Evolutionary conservation across 2,113 vertebrate species (phyloP).

Genomic region (Ahaetulla prasina): DNA sequence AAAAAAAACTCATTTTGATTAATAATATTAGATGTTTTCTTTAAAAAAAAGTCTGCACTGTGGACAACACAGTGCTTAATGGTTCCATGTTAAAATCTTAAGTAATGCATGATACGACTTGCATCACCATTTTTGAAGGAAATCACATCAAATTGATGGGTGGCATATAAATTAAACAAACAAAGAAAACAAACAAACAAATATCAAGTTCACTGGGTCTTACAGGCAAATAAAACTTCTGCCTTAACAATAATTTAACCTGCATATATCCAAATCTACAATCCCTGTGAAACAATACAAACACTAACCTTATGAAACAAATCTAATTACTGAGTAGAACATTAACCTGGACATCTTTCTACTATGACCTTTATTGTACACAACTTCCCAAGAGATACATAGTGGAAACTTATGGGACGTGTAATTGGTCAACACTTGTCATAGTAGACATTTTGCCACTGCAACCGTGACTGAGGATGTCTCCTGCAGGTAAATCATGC

Average conservation of each 20-base stretch:
- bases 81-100: neutral
- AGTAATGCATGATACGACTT: neutral
- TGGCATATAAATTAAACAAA: neutral
- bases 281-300: too few relatives aligned
- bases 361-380: constrained; percentile 10
- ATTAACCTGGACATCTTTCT: neutral
- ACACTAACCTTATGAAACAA: neutral
- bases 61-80: neutral
- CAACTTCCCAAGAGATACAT: constrained; percentile 19
- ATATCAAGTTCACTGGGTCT: neutral
- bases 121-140: neutral
- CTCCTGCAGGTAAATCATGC: constrained; percentile 1
- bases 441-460: constrained; percentile 2
- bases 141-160: neutral
- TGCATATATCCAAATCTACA: neutral
- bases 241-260: neutral
- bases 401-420: constrained; percentile 13
- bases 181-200: neutral
- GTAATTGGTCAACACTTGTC: constrained; percentile 1
- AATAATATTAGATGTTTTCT: constrained; percentile 22
- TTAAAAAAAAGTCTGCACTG: neutral
- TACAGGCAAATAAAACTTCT: neutral
- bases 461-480: constrained; percentile 2
- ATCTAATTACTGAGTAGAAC: neutral
- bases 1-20: constrained; percentile 4